A percentile compares a stretch with the other conserved stretches of the same genome.
phyloP scores from a whole-genome alignment of 2,797 vertebrate species.

The Choloepus didactylus region DNA sequence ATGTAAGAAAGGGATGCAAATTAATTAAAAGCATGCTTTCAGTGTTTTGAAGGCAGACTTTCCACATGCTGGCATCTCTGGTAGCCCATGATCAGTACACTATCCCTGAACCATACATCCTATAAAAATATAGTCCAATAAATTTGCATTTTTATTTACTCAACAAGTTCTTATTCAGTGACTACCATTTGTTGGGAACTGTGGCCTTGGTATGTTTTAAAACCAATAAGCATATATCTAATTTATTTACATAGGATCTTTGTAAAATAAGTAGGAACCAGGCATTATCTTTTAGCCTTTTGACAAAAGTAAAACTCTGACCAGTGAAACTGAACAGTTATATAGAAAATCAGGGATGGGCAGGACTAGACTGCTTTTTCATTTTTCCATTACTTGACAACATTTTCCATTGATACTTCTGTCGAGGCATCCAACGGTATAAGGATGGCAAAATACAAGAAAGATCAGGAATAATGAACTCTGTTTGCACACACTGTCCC shows the following conservation, averaged over 20 bases:
- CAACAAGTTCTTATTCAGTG: background rate
- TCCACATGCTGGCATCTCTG: accelerated
- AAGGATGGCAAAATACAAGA: background rate
- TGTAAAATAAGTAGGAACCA: background rate
- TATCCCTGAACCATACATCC: background rate
- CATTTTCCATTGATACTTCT: accelerated
- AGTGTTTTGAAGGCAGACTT: accelerated
- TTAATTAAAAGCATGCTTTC: no score
- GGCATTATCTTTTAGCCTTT: background rate
- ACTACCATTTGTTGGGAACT: background rate
- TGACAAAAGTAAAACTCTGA: background rate
- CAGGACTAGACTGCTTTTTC: background rate
- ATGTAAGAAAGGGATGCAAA: no score
- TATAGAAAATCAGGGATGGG: background rate
- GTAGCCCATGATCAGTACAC: accelerated
- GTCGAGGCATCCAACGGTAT: background rate
- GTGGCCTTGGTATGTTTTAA: background rate
- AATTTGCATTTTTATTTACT: background rate
- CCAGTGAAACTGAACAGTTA: background rate
- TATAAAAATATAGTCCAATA: background rate
- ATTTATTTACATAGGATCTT: background rate
- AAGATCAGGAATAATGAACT: background rate
- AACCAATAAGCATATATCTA: background rate
- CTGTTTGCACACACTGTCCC: background rate
- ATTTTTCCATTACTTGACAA: background rate